Evolutionary conservation across 2,888 invertebrate species (phyloP).

Genomic region (Clistopyga incitator): DNA sequence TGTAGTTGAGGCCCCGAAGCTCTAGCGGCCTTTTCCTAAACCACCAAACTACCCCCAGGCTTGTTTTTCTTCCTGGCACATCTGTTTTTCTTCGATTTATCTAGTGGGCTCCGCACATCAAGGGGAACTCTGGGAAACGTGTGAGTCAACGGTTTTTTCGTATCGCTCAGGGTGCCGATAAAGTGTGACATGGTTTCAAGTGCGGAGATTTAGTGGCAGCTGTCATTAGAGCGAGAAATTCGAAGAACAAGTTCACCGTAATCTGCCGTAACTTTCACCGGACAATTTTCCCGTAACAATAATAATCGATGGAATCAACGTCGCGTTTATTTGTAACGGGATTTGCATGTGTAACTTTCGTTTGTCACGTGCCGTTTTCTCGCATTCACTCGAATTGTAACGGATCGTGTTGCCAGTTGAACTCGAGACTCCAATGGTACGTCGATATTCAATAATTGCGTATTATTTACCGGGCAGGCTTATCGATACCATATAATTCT

Average conservation of each 20-base stretch:
- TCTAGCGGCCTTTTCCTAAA: slow-evolving; percentile 32
- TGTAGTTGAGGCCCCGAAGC: neutral
- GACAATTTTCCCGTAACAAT: slow-evolving; percentile 16
- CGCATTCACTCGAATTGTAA: slow-evolving; percentile 2
- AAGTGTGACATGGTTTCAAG: neutral
- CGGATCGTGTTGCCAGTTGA: neutral
- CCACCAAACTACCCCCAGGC: slow-evolving; percentile 46
- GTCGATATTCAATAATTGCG: neutral
- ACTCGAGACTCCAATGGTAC: neutral
- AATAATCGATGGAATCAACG: neutral
- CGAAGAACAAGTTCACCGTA: slow-evolving; percentile 26
- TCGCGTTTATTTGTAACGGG: slow-evolving; percentile 17
- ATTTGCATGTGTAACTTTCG: slow-evolving; percentile 22
- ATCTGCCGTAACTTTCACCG: slow-evolving; percentile 39
- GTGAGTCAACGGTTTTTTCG: slow-evolving; percentile 16
- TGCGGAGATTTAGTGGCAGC: neutral
- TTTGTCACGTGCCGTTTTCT: slow-evolving; percentile 31
- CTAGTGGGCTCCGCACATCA: slow-evolving; percentile 34
- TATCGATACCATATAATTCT: neutral
- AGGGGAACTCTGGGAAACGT: neutral
- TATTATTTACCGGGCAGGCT: neutral
- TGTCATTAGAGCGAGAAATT: slow-evolving; percentile 31
- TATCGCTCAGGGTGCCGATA: slow-evolving; percentile 10
- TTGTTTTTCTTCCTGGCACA: slow-evolving; percentile 22
- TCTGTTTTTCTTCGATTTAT: slow-evolving; percentile 44